phyloP scores from a whole-genome alignment of 1,140 invertebrate species.

The Hermatobates lingyangjiaoensis region DNA sequence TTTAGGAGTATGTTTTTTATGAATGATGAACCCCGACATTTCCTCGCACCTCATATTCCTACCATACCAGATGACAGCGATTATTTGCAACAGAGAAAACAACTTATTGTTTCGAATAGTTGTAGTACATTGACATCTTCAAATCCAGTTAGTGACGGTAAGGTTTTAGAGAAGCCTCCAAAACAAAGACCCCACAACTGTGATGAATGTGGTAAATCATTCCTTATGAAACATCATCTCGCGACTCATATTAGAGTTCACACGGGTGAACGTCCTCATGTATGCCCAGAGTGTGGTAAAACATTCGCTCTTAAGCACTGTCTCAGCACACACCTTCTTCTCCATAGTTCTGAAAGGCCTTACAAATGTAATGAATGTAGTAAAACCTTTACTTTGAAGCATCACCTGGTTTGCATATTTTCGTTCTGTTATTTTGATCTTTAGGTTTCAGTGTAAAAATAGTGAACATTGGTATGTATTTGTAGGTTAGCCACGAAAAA shows the following conservation, averaged over 20 bases:
- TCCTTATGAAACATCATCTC: conserved; percentile 60
- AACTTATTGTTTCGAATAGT: background rate
- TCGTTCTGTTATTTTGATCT: background rate
- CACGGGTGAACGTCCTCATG: conserved; percentile 60
- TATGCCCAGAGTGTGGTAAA: conserved; percentile 67
- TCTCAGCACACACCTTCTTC: conserved; percentile 51
- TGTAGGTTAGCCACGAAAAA: conserved; percentile 22
- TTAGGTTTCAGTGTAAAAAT: background rate
- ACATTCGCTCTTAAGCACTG: conserved; percentile 70
- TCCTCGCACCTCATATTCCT: conserved; percentile 18
- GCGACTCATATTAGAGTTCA: conserved; percentile 60
- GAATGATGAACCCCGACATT: conserved; percentile 21
- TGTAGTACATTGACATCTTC: background rate
- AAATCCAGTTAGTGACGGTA: background rate
- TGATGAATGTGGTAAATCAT: conserved; percentile 62
- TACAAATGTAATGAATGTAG: conserved; percentile 69
- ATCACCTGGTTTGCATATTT: conserved; percentile 19
- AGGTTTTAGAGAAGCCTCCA: background rate
- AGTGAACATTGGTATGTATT: background rate
- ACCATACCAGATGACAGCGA: conserved; percentile 16
- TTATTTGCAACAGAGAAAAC: conserved; percentile 16
- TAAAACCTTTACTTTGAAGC: conserved; percentile 64
- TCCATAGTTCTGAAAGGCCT: conserved; percentile 61
- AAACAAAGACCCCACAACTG: conserved; percentile 63
- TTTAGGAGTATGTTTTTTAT: conserved; percentile 21